Evolutionary conservation across 2,113 vertebrate genomes (phyloP).

Genomic region (Orthonyx spaldingii): DNA sequence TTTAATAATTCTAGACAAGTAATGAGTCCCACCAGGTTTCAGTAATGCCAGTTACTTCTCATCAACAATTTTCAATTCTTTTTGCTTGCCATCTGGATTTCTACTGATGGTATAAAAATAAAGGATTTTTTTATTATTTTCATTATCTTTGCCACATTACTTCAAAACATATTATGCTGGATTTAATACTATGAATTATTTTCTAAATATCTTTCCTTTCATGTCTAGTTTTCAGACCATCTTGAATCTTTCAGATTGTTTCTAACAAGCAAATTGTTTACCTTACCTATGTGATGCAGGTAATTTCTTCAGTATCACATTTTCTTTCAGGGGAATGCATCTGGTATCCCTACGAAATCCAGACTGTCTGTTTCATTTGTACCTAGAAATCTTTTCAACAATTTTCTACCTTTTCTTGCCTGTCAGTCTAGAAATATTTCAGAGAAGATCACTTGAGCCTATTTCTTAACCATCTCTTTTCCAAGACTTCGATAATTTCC

Average conservation of each 20-base stretch:
- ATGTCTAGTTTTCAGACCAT: background rate
- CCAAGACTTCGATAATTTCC: background rate
- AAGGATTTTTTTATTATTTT: background rate
- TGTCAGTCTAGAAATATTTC: background rate
- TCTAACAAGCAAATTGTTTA: background rate
- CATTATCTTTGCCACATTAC: background rate
- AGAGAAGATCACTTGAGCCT: background rate
- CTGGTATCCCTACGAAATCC: background rate
- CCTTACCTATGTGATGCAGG: background rate
- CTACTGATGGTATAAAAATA: background rate
- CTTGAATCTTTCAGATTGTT: background rate
- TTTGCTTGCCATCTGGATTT: background rate
- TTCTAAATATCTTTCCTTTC: background rate
- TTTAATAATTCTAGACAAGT: background rate
- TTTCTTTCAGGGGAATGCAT: background rate
- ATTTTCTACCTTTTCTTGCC: background rate
- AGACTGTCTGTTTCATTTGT: background rate
- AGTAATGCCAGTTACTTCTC: background rate
- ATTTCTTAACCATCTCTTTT: background rate
- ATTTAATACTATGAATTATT: background rate
- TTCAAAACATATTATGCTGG: background rate
- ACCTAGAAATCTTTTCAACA: background rate
- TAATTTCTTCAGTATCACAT: background rate
- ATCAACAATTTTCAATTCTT: background rate
- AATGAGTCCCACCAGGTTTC: background rate